Evolutionary conservation across 2,113 vertebrate species (phyloP), one percentile per base, ranked within the genome.

Genomic region (Capra hircus): DNA sequence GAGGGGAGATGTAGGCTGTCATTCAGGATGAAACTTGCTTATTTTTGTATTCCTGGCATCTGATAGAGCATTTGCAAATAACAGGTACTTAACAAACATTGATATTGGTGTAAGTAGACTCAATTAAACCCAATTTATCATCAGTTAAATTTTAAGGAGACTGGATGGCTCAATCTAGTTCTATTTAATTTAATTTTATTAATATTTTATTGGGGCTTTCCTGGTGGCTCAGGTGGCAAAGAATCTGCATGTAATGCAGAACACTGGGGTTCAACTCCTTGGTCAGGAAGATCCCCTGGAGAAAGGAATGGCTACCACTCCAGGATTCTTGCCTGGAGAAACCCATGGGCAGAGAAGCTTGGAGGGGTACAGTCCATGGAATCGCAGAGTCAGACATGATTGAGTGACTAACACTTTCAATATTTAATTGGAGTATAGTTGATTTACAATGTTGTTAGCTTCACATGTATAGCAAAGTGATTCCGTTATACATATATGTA

Each of bases 251-350:
- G 64, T 36, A 71, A 71, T 23, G 9, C 19, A 40, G 67, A 36
- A 71, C 19, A 36, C 67, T 0, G 0, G 19, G n/a, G n/a, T 40
- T 40, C 67, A 71, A 23, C 17, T 12, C 19, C 67, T 40, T 0
- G 0, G n/a, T 21, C n/a, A 71, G n/a, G 64, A 71, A 36, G n/a
- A 36, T 36, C n/a, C 64, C 17, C 2, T 36, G 64, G 64, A 71
- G 64, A 71, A 36, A n/a, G 64, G n/a, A 21, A 36, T 36, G 64
- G 9, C 67, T 71, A 12, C 19, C 67, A 71, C n/a, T 71, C 67
- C 19, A 71, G n/a, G n/a, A 71, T 36, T 71, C n/a, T 23, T 71
- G n/a, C 67, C 67, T 71, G n/a, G n/a, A 71, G 67, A 71, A 71
- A 12, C n/a, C n/a, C n/a, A 23, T 71, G 67, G 67, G 67, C n/a